A percentile compares a stretch with the other conserved stretches of the same genome.
Evolutionary conservation across 1,140 invertebrate species (phyloP).

Genomic region (Drosophila equinoxialis): DNA sequence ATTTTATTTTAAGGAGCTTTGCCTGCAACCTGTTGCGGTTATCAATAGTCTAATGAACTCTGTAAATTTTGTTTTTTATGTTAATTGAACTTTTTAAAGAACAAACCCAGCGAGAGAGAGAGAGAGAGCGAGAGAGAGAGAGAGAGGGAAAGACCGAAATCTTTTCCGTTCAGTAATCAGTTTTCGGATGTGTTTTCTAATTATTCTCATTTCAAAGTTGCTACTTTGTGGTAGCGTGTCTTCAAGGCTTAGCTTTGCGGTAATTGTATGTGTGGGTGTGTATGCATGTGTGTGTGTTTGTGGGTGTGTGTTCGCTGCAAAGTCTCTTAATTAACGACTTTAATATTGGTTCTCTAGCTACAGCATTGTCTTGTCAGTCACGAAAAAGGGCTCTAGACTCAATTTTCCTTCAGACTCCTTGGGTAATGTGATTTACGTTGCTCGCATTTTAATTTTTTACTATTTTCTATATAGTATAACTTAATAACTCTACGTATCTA

Average conservation of each 20-base stretch:
- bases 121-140: background rate
- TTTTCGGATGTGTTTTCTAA: conserved; percentile 16
- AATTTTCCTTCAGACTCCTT: conserved; percentile 43
- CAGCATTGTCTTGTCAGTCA: conserved; percentile 38
- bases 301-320: conserved; percentile 26
- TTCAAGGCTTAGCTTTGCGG: conserved; percentile 47
- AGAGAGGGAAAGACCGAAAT: background rate
- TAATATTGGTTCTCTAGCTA: conserved; percentile 55
- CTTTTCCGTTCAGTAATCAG: background rate
- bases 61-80: background rate
- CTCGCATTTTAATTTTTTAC: conserved; percentile 25
- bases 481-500: background rate
- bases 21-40: background rate
- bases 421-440: conserved; percentile 25
- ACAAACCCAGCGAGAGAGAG: background rate
- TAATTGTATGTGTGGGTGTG: conserved; percentile 22
- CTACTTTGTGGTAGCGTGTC: conserved; percentile 18
- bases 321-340: conserved; percentile 60
- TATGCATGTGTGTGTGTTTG: conserved; percentile 1
- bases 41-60: conserved; percentile 5
- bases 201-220: conserved; percentile 15
- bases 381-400: conserved; percentile 54
- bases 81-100: conserved; percentile 7
- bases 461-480: background rate
- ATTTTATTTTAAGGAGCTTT: background rate